Conservation (phyloP, 2,888 invertebrate species). For the Ptychoptera contaminata region DNA sequence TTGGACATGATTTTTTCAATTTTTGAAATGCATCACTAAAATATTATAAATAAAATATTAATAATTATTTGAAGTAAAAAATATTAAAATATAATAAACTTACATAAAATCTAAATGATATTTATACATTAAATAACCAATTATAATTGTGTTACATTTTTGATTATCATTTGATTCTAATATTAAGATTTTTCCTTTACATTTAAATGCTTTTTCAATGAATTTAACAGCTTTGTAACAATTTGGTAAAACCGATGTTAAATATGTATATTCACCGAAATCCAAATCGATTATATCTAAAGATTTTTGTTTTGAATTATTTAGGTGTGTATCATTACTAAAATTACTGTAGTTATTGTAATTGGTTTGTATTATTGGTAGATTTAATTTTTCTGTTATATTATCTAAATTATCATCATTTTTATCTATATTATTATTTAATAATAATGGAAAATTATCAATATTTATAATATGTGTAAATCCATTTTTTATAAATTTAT, state of each 20-base stretch:
- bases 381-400: no score
- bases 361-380: neutral
- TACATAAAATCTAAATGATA: conserved; percentile 20
- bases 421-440: neutral
- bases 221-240: conserved; percentile 22
- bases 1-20: conserved; percentile 18
- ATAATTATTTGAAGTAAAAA: no score
- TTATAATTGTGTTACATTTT: conserved; percentile 20
- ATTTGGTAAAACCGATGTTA: conserved; percentile 21
- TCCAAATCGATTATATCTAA: conserved; percentile 15
- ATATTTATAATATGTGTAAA: conserved; percentile 21
- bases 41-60: conserved; percentile 1
- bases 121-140: conserved; percentile 23
- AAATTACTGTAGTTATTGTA: neutral
- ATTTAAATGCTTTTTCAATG: conserved; percentile 18
- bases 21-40: conserved; percentile 19
- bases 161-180: conserved; percentile 21
- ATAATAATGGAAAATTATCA: conserved; percentile 11
- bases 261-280: conserved; percentile 20
- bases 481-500: conserved; percentile 17
- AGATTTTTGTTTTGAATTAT: neutral
- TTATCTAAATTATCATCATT: no score
- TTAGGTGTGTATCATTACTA: no score
- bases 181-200: conserved; percentile 17
- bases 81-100: conserved; percentile 9